phyloP scores from a whole-genome alignment of 2,797 vertebrate genomes.

The Urocyon cinereoargenteus region DNA sequence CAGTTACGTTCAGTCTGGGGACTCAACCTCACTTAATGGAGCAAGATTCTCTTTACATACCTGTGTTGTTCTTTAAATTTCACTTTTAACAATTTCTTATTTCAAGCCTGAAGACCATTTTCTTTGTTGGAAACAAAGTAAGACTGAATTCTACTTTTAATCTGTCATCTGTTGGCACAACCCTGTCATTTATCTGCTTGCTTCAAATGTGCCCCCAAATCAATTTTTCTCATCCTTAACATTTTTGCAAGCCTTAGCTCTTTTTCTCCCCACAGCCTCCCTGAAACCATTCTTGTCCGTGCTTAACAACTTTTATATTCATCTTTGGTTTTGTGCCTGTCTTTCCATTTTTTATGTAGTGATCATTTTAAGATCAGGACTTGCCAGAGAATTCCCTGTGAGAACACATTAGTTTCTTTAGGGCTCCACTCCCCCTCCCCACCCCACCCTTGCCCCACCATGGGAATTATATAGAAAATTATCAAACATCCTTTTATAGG shows the following conservation, averaged over 20 bases:
- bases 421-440: background rate
- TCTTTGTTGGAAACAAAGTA: constrained; percentile 53
- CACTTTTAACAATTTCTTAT: constrained; percentile 52
- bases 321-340: background rate
- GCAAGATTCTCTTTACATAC: background rate
- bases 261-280: background rate
- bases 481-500: background rate
- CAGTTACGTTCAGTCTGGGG: background rate
- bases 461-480: background rate
- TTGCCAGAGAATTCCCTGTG: background rate
- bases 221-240: constrained; percentile 64
- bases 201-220: constrained; percentile 60
- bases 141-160: constrained; percentile 57
- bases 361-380: background rate
- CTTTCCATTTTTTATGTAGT: background rate
- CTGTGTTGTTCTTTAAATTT: constrained; percentile 38
- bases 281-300: background rate
- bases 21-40: background rate
- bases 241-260: constrained; percentile 67
- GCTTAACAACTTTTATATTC: background rate
- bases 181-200: constrained; percentile 67
- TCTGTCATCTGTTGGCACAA: constrained; percentile 67
- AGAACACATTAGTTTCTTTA: background rate
- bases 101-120: constrained; percentile 60
- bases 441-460: background rate